These are phyloP conservation scores for Sphecodes monilicornis DNA, from an alignment of 2,888 invertebrate species.

Conservation along the genomic window DNA sequence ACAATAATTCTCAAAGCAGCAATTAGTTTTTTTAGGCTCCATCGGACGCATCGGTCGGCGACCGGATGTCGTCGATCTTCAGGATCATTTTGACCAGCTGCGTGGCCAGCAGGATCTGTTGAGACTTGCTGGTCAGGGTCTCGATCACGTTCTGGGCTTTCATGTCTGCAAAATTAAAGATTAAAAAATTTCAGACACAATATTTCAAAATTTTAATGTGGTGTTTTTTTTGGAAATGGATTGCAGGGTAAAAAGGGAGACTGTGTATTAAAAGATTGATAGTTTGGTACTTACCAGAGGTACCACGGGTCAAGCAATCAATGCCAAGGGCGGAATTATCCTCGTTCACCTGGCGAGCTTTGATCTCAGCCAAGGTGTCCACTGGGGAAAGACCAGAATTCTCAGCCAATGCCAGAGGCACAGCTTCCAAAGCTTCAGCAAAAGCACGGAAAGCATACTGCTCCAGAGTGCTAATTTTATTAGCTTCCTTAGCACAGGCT, in stretches of 20 bases:
- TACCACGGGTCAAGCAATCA: conserved; percentile 96
- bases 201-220: too few species aligned
- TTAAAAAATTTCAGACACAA: too few species aligned
- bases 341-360: conserved; percentile 94
- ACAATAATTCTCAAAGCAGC: conserved; percentile 40
- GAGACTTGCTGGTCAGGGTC: conserved; percentile 98
- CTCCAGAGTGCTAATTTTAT: conserved; percentile 94
- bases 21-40: conserved; percentile 48
- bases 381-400: conserved; percentile 98
- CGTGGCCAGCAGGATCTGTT: conserved; percentile 98
- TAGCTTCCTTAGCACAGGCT: conserved; percentile 95
- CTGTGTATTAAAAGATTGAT: not conserved
- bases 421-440: conserved; percentile 97
- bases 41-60: conserved; percentile 83
- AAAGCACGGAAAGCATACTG: conserved; percentile 99
- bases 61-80: conserved; percentile 98
- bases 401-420: conserved; percentile 98
- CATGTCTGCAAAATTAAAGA: conserved; percentile 90
- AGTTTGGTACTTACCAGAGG: conserved; percentile 80
- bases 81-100: conserved; percentile 99
- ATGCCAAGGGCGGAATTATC: conserved; percentile 95
- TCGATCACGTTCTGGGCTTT: conserved; percentile 97
- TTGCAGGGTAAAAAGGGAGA: not conserved
- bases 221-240: not conserved
- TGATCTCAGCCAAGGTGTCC: conserved; percentile 95